A percentile compares a stretch with the other conserved stretches of the same genome.
These are phyloP conservation scores for Euleptes europaea DNA, from an alignment of 2,113 vertebrate species.

Conservation along the genomic window DNA sequence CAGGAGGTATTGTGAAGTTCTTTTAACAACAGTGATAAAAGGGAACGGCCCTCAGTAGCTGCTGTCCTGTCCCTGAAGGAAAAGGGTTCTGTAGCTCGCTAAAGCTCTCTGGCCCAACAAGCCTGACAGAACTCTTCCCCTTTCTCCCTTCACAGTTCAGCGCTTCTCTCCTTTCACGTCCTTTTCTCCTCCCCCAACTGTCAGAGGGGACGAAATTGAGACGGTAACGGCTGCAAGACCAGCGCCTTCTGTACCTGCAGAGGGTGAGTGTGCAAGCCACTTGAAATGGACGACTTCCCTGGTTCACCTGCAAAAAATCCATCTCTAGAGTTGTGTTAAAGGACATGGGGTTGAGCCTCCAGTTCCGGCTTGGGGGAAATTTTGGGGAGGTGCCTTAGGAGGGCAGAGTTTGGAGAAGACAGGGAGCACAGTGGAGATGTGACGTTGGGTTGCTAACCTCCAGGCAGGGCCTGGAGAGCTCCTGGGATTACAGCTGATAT, in stretches of 20 bases:
- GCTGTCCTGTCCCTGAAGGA: neutral
- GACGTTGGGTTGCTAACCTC: too few species aligned
- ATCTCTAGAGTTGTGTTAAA: neutral
- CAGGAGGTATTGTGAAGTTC: too few species aligned
- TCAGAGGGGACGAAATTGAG: neutral
- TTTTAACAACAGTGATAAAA: too few species aligned
- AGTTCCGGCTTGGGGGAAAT: too few species aligned
- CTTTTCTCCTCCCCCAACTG: neutral
- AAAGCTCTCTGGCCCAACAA: neutral
- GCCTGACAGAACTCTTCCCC: neutral
- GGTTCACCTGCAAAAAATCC: neutral
- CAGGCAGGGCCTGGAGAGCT: too few species aligned
- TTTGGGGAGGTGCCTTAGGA: too few species aligned
- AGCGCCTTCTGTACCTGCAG: neutral
- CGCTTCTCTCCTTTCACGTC: neutral
- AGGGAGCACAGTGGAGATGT: too few species aligned
- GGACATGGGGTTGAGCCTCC: neutral
- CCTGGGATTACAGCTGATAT: too few species aligned
- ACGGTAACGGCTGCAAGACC: neutral
- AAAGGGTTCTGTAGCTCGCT: neutral
- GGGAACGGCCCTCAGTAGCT: neutral
- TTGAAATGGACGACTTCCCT: neutral
- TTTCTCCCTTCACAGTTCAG: slow-evolving; percentile 3
- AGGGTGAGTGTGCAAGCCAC: neutral
- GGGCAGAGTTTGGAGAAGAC: too few species aligned